Evolutionary conservation across 1,140 invertebrate genomes (phyloP), one percentile per base, ranked within the genome.

Genomic region (Vanessa atalanta): DNA sequence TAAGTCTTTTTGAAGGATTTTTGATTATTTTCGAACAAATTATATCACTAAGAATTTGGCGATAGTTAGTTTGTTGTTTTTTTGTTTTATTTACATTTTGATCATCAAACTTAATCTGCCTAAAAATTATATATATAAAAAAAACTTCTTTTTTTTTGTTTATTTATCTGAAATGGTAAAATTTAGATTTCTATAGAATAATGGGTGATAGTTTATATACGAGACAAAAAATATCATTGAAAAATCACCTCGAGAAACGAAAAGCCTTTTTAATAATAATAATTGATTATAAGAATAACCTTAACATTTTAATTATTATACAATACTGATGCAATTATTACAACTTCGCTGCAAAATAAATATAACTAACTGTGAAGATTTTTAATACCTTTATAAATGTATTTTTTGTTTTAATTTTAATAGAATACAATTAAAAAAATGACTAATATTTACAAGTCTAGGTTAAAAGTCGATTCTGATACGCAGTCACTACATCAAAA

Each of bases 401-500:
- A 16, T 61, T 26, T 68, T 68, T 68, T 23, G 61, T 73, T 73
- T 73, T 63, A 13, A 64, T 51, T 63, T 61, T 50, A 67, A 23
- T 51, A 73, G 55, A 47, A 20, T 69, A 69, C 7, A 69, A 68
- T 69, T 61, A 43, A 70, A 70, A 70, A 70, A 13, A 60, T 26
- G 13, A 48, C 61, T 60, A 69, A 73, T 47, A 69, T 73, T 23
- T 69, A 73, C 66, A 73, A 63, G n/a, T 68, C 37, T 16, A 55
- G 53, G 51, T 61, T 60, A 51, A 53, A 47, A 55, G 13, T 43
- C 23, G 51, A 51, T 53, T 57, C 51, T 8, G 66, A 57, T 47
- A 51, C 60, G 53, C 69, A 66, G 50, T 51, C 13, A 16, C 72
- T 73, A 77, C 78, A 77, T 73, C 67, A 74, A 73, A 83, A 77